Evolutionary conservation across 1,140 invertebrate species (phyloP).

Genomic region (Drosophila quadrilineata): DNA sequence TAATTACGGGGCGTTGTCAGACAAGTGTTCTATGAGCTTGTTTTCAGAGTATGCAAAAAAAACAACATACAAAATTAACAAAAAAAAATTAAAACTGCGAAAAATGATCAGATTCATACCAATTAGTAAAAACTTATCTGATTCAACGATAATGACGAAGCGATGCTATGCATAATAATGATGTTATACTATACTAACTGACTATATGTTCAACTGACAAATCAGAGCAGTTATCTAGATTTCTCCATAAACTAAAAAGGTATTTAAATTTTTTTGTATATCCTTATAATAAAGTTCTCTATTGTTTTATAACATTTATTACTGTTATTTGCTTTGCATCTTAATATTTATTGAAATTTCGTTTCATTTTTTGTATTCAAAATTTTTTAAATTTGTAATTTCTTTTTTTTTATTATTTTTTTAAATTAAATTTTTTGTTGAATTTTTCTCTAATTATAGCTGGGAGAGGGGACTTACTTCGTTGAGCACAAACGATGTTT

Average conservation of each 20-base stretch:
- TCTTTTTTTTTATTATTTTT: neutral
- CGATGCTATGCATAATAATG: constrained; percentile 28
- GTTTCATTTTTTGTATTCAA: neutral
- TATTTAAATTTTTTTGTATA: too few species aligned
- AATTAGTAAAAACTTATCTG: constrained; percentile 40
- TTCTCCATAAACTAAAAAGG: too few species aligned
- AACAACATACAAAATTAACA: too few species aligned
- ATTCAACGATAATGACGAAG: constrained; percentile 34
- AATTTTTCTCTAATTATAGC: neutral
- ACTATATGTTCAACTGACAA: too few species aligned
- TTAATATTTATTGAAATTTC: too few species aligned
- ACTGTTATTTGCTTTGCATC: too few species aligned
- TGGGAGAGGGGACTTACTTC: too few species aligned
- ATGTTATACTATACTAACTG: too few species aligned
- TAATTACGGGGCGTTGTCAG: constrained; percentile 49
- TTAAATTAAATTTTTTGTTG: neutral
- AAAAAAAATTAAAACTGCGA: too few species aligned
- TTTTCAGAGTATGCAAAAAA: constrained; percentile 21
- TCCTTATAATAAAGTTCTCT: too few species aligned
- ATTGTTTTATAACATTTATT: neutral
- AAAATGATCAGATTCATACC: too few species aligned
- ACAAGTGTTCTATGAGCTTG: constrained; percentile 21
- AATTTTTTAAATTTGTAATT: neutral
- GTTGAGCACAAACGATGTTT: constrained; percentile 78
- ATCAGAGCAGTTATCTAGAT: too few species aligned